Percentiles rank a stretch among this genome's conserved stretches.
phyloP scores from a whole-genome alignment of 1,140 invertebrate species.

The Arctopsyche grandis region DNA sequence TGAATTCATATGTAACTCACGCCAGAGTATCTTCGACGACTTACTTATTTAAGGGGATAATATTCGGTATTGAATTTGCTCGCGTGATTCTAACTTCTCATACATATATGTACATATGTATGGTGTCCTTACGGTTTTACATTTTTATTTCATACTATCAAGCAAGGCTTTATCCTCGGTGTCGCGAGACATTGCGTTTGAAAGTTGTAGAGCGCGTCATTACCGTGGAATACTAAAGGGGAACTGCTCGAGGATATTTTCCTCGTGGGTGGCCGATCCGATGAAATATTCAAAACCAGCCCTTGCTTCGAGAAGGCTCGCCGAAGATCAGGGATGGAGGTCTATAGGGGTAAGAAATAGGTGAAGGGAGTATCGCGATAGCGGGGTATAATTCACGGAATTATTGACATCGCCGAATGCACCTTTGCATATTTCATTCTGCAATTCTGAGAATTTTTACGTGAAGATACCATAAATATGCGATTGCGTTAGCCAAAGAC shows the following conservation, averaged over 20 bases:
- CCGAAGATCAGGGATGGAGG: no score
- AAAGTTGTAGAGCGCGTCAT: constrained; percentile 29
- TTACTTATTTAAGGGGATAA: no score
- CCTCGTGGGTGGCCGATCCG: not conserved
- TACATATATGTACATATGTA: no score
- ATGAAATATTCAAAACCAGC: constrained; percentile 27
- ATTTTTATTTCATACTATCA: no score
- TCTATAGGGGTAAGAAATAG: not conserved
- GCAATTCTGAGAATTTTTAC: no score
- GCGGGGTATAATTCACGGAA: not conserved
- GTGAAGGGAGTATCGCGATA: not conserved
- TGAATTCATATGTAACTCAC: not conserved
- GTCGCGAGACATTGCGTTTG: not conserved
- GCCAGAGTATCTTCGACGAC: no score
- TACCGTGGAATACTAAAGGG: constrained; percentile 30
- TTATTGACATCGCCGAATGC: constrained; percentile 22
- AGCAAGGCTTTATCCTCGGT: not conserved
- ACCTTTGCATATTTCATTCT: constrained; percentile 12
- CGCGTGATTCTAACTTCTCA: no score
- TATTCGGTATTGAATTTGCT: no score
- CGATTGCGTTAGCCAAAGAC: no score
- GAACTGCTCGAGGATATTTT: not conserved
- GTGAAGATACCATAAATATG: no score
- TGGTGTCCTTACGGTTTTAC: no score
- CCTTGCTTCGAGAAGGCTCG: not conserved